phyloP scores from a whole-genome alignment of 2,113 vertebrate species.

The Theristicus caerulescens region DNA sequence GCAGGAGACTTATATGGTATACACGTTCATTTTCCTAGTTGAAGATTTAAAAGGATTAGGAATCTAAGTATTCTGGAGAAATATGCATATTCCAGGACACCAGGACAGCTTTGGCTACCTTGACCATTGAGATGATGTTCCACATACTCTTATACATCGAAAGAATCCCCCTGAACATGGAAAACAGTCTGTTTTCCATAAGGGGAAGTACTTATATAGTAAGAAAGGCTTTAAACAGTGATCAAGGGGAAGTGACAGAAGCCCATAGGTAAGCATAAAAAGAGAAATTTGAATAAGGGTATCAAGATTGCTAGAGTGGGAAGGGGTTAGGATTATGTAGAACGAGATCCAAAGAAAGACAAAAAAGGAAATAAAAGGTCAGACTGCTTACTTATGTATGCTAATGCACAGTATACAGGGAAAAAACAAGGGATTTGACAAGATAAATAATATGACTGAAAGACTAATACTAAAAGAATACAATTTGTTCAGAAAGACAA shows the following conservation, averaged over 20 bases:
- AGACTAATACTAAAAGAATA: background rate
- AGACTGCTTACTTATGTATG: background rate
- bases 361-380: background rate
- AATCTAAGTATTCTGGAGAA: background rate
- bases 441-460: background rate
- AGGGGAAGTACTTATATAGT: accelerated
- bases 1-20: background rate
- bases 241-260: background rate
- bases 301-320: background rate
- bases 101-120: background rate
- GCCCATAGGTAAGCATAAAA: background rate
- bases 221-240: background rate
- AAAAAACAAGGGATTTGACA: background rate
- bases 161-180: background rate
- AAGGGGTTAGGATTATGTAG: background rate
- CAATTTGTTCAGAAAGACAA: background rate
- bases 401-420: background rate
- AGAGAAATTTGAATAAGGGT: background rate
- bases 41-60: background rate
- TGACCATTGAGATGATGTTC: background rate
- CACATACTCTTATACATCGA: background rate
- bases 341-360: background rate
- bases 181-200: background rate
- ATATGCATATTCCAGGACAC: background rate
- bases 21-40: background rate